Base-by-base conservation (phyloP, 2,113 vertebrate genomes). In the Hypanus sabinus region DNA sequence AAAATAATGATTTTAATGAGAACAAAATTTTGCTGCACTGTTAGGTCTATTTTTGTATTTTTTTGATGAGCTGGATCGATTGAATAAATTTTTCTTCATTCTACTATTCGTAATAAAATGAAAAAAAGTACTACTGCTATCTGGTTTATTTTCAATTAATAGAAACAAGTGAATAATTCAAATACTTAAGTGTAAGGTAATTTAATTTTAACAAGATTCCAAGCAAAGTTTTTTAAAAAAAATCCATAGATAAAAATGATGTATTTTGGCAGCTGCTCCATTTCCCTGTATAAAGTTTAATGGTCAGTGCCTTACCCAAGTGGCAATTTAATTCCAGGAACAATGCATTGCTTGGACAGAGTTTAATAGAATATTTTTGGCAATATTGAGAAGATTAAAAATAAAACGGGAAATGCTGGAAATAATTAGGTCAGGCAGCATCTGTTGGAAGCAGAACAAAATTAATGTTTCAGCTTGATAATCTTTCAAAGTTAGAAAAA, bases 91-190 rank as follows among this genome's bases (percentile, higher is more conserved):
- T 62, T 57, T 65, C 60, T 62, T 24, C 60, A 11, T 88, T 88
- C 57, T 60, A 88, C 30, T 33, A 14, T 65, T 88, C 85, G 65
- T 90, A 90, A 90, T 90, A 90, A 90, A 90, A 90, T 30, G 60
- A 33, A 33, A 14, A 65, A 65, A 62, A 90, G 33, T 20, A n/a
- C 20, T 65, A 6, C 60, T 65, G 14, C 30, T 20, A 60, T 90
- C 27, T 12, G 30, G 30, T 88, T 62, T 65, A 14, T 88, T 62
- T 88, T 83, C 80, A 87, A n/a, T 5, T 88, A 16, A 20, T 90
- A 65, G 57, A 33, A 90, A 33, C 62, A 12, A n/a, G 65, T 90
- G 5, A 16, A 90, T 20, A n/a, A 14, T 90, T 0, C 62, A 20
- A 62, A 62, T 87, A 87, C 0, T 14, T 11, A 3, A 16, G 85